Evolutionary conservation across 2,797 vertebrate genomes (phyloP).

Genomic region (Danio jaintianensis): DNA sequence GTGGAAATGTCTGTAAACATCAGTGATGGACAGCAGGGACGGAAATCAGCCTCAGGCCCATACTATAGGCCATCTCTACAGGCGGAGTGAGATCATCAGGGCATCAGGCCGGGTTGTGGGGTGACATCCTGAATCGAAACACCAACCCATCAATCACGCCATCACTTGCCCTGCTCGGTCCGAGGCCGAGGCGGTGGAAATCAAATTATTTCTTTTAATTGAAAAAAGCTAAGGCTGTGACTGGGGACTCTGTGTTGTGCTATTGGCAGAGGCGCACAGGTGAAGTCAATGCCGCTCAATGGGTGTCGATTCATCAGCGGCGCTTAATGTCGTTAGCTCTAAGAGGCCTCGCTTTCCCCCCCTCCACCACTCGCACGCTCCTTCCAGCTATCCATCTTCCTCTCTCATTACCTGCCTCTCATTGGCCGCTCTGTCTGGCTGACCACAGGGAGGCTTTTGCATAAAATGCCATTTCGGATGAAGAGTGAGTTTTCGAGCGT

Average conservation of each 20-base stretch:
- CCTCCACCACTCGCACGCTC: conserved; percentile 66
- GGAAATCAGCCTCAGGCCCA: conserved; percentile 46
- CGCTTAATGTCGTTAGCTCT: conserved; percentile 84
- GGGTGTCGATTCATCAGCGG: conserved; percentile 82
- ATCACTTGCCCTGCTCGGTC: conserved; percentile 70
- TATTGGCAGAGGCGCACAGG: conserved; percentile 67
- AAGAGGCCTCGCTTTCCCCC: conserved; percentile 68
- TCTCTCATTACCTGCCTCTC: conserved; percentile 67
- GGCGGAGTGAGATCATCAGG: conserved; percentile 27
- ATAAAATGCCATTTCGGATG: conserved; percentile 67
- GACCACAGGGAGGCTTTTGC: conserved; percentile 58
- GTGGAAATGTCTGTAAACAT: conserved; percentile 59
- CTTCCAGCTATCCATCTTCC: conserved; percentile 73
- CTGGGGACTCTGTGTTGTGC: conserved; percentile 56
- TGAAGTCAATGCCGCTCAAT: conserved; percentile 80
- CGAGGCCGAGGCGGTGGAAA: conserved; percentile 78
- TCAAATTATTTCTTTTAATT: conserved; percentile 77
- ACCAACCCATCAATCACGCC: conserved; percentile 81
- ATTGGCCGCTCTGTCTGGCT: conserved; percentile 53
- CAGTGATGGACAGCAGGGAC: conserved; percentile 63
- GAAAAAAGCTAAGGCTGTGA: conserved; percentile 50
- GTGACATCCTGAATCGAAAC: conserved; percentile 59
- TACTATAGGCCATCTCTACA: conserved; percentile 17
- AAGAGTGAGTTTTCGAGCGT: conserved; percentile 57
- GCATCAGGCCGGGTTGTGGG: conserved; percentile 43